Evolutionary conservation across 2,888 invertebrate species (phyloP), one percentile per base, ranked within the genome.

Genomic region (Chloroclysta siterata): DNA sequence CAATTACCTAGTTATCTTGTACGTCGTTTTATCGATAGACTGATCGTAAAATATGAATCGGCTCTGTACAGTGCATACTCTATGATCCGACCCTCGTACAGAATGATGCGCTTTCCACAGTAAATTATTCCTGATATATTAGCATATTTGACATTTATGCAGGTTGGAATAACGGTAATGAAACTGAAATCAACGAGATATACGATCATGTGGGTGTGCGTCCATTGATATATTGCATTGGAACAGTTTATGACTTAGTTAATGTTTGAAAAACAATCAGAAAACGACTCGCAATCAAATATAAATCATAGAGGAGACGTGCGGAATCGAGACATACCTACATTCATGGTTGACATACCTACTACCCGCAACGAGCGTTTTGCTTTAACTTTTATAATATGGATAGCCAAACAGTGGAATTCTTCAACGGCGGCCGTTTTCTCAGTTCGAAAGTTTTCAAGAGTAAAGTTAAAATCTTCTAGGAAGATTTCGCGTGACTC

Each of bases 121-220:
- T 62, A 67, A 67, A 64, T 63, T 62, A 69, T 55, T 62, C 50
- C 53, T 62, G 57, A 69, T 63, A 41, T 65, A 61, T 64, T 60
- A 60, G 51, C 54, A 60, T 59, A 66, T 39, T 60, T 60, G 65
- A 61, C 65, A 60, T 65, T 65, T 65, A 65, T 65, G 58, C 58
- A 59, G 58, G 61, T 65, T 50, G 46, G n/a, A 52, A 58, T 57
- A 65, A 60, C 65, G 47, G 61, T 54, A 58, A 61, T 61, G 53
- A 48, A 61, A 63, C 48, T 63, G 57, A 63, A 65, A 61, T 55
- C 36, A 48, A n/a, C 15, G 48, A 53, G 57, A 61, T 58, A 65
- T 65, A 61, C 58, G 65, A 63, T 14, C 66, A 66, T 66, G 66
- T 66, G 63, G 60, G 66, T 33, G 63, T 10, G 28, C 15, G 50